These are phyloP conservation scores for Micromys minutus DNA, from an alignment of 2,113 vertebrate genomes.

Conservation along the genomic window DNA sequence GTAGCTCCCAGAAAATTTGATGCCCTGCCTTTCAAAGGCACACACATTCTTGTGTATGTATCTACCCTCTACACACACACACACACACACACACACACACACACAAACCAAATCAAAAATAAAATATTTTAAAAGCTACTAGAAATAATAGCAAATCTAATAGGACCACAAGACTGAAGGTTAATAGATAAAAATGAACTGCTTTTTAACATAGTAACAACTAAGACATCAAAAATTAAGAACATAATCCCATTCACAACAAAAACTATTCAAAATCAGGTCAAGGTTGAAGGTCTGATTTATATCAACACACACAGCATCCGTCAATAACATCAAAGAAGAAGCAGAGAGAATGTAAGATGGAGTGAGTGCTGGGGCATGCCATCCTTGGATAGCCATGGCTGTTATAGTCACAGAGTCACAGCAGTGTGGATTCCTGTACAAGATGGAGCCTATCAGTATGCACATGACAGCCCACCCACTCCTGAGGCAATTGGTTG, in stretches of 20 bases:
- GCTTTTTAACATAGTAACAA: not conserved
- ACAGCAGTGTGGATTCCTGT: too few species aligned
- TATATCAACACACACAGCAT: too few species aligned
- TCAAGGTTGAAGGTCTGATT: not conserved
- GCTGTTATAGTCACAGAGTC: not conserved
- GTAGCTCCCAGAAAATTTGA: not conserved
- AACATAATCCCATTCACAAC: constrained; percentile 8
- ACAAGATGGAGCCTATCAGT: not conserved
- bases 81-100: not conserved
- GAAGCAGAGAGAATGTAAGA: not conserved
- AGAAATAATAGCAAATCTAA: constrained; percentile 25
- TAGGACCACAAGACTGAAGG: not conserved
- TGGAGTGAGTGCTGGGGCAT: not conserved
- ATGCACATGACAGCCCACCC: not conserved
- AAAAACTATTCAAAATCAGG: not conserved
- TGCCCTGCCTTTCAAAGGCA: not conserved
- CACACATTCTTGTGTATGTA: not conserved
- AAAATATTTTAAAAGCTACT: not conserved
- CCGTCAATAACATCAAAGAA: not conserved
- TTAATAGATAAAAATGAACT: not conserved
- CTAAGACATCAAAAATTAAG: constrained; percentile 37
- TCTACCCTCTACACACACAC: not conserved
- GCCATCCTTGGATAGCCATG: not conserved
- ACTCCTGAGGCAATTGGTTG: not conserved
- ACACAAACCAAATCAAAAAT: not conserved